Conservation (phyloP, 1,140 invertebrate genomes). For the Drosophila arizonae region DNA sequence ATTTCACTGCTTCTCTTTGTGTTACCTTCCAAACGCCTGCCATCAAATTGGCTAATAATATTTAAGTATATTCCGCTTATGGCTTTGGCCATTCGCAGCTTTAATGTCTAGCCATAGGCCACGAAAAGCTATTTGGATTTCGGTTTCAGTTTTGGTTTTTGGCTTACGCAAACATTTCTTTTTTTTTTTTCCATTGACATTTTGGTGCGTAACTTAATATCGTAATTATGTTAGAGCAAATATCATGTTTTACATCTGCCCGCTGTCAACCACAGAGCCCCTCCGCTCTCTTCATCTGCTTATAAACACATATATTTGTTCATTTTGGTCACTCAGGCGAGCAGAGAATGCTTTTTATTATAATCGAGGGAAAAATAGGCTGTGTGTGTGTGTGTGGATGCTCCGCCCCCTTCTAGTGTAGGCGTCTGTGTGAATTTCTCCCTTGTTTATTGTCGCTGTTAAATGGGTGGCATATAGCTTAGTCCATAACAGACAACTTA, state of each 20-base stretch:
- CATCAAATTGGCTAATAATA: background rate
- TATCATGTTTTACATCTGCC: constrained; percentile 5
- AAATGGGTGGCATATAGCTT: constrained; percentile 51
- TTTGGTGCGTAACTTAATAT: constrained; percentile 7
- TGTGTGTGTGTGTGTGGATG: constrained; percentile 17
- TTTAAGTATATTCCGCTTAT: background rate
- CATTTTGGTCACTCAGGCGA: constrained; percentile 6
- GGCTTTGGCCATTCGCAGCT: no score
- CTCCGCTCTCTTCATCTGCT: background rate
- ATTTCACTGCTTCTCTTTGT: no score
- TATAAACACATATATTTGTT: no score
- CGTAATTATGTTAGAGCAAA: constrained; percentile 4
- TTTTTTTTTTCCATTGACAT: background rate
- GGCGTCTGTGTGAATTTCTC: constrained; percentile 26
- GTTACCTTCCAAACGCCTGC: no score
- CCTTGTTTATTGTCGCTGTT: constrained; percentile 39
- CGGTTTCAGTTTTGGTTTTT: background rate
- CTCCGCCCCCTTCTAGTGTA: constrained; percentile 23
- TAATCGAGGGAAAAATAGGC: background rate
- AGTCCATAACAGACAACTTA: constrained; percentile 54
- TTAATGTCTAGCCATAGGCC: no score
- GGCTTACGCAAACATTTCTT: background rate
- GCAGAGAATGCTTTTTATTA: constrained; percentile 7
- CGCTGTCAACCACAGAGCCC: background rate
- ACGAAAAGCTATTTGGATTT: background rate